phyloP scores from a whole-genome alignment of 2,888 invertebrate species.

The Drosophila multiciliata region DNA sequence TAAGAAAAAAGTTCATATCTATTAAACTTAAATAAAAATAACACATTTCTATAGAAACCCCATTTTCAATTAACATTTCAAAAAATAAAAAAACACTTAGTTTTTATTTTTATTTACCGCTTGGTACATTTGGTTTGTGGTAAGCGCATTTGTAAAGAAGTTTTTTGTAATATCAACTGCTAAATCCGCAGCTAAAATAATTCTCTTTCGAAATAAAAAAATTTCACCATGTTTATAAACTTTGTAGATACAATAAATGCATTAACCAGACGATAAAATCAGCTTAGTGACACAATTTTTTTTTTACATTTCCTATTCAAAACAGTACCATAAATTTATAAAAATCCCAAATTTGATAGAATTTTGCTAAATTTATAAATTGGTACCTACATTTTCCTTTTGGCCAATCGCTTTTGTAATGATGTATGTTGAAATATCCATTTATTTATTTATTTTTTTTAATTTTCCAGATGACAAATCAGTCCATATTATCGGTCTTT shows the following conservation, averaged over 20 bases:
- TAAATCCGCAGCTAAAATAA: background rate
- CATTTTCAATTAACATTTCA: background rate
- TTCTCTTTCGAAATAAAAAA: background rate
- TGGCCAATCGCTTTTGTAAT: background rate
- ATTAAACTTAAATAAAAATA: background rate
- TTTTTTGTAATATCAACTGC: background rate
- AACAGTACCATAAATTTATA: background rate
- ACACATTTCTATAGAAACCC: background rate
- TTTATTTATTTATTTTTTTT: background rate
- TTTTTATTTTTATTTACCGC: background rate
- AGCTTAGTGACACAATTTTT: no score
- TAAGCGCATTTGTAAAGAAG: background rate
- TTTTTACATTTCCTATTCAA: background rate
- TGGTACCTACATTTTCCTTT: background rate
- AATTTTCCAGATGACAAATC: slow-evolving; percentile 87
- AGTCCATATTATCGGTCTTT: slow-evolving; percentile 89
- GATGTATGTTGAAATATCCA: background rate
- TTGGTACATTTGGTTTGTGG: background rate
- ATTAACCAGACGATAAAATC: no score
- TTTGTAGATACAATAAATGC: background rate
- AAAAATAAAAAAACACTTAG: background rate
- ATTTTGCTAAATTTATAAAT: background rate
- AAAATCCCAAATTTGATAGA: background rate
- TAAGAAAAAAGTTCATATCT: background rate
- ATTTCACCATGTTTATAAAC: background rate